Evolutionary conservation across 2,888 invertebrate genomes (phyloP), one percentile per base, ranked within the genome.

Genomic region (Stenichneumon culpator): DNA sequence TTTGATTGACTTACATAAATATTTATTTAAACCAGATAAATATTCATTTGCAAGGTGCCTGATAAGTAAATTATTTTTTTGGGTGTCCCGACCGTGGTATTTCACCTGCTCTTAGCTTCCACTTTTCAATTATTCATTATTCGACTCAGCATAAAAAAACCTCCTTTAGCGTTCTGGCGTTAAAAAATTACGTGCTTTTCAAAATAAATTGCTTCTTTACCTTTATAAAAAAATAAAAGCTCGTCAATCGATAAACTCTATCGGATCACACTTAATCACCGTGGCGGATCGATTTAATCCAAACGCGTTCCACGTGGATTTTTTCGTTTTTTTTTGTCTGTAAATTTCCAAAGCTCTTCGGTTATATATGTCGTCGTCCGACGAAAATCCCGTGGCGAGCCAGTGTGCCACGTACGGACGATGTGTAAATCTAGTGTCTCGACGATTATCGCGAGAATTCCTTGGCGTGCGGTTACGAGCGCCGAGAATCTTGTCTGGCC

Each of bases 141-240:
- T 32, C 19, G 11, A 39, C 0, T 7, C 57, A 57, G 16, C 25
- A 63, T 60, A 28, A 36, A 25, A 36, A 32, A 72, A 11, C 4
- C 7, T 19, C n/a, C 22, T 6, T 22, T 9, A 68, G 7, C 63
- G 22, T 22, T 44, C 14, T 2, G 11, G 3, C 11, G 54, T 54
- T 22, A 22, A 22, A 54, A 22, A 22, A 54, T n/a, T n/a, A n/a
- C n/a, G n/a, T n/a, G n/a, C n/a, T 39, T 36, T 70, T 11, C 5
- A 39, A 32, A 14, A 73, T n/a, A 32, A 36, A 32, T 52, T 22
- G 54, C 47, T 5, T 57, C 36, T 83, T 86, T 63, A 88, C 89
- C 89, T 87, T 87, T 83, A 70, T 82, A 88, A 88, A 75, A 86
- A 85, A 80, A 86, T 50, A 80, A 79, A 81, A 69, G 82, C 83